Evolutionary conservation across 2,113 vertebrate species (phyloP).

Genomic region (Pygathrix nemaeus): DNA sequence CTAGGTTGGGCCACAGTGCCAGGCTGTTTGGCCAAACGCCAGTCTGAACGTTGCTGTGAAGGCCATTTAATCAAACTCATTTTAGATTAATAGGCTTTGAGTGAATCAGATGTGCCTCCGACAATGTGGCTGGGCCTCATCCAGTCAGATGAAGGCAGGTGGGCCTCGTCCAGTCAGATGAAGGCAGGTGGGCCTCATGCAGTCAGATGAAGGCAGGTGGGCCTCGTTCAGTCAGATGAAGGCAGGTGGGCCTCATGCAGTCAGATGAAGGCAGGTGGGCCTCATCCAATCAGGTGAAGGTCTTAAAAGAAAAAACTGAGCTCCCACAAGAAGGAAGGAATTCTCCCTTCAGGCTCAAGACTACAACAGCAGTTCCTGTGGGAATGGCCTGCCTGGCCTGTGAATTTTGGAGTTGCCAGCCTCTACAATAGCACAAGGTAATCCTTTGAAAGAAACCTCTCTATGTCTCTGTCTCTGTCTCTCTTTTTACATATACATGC

Average conservation of each 20-base stretch:
- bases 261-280: no score
- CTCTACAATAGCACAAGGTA: fast-evolving
- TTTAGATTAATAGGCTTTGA: background rate
- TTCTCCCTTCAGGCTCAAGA: background rate
- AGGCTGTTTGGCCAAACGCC: no score
- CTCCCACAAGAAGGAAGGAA: background rate
- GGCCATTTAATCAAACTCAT: background rate
- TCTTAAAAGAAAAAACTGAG: background rate
- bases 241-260: no score
- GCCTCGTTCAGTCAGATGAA: no score
- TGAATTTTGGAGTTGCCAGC: fast-evolving
- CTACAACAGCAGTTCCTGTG: background rate
- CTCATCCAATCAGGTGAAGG: no score
- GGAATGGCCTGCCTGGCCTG: background rate
- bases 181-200: no score
- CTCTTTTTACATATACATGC: no score
- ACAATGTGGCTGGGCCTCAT: fast-evolving
- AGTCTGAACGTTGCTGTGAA: background rate
- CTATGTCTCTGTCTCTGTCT: background rate
- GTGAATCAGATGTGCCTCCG: no score
- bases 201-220: no score
- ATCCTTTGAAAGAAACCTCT: background rate
- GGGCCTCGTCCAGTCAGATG: background rate
- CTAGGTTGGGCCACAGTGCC: background rate
- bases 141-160: no score